phyloP scores from a whole-genome alignment of 2,888 invertebrate species.

The Mantis religiosa region DNA sequence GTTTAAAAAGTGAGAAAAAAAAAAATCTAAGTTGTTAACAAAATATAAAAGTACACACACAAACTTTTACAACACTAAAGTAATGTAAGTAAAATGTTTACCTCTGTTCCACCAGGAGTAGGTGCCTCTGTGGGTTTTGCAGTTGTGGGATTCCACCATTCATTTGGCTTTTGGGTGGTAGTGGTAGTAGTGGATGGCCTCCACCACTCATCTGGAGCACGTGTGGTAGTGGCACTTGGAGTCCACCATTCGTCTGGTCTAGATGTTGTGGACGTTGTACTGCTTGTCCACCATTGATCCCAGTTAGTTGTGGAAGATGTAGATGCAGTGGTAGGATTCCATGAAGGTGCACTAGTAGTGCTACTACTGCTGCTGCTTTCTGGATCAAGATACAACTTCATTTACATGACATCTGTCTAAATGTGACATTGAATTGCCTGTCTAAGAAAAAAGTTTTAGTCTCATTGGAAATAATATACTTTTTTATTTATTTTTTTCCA shows the following conservation, averaged over 20 bases:
- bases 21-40: no score
- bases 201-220: conserved; percentile 15
- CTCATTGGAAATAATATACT: no score
- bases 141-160: conserved; percentile 26
- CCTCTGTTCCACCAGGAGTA: neutral
- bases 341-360: conserved; percentile 15
- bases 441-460: no score
- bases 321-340: neutral
- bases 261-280: neutral
- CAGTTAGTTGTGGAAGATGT: neutral
- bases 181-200: conserved; percentile 31
- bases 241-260: neutral
- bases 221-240: neutral
- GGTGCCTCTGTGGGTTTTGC: neutral
- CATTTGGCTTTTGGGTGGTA: conserved; percentile 23
- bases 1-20: no score
- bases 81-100: no score
- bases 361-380: neutral
- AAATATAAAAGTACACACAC: no score
- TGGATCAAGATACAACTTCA: no score
- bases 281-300: conserved; percentile 1
- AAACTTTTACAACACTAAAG: no score
- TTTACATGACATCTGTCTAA: no score
- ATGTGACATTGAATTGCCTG: no score
- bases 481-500: no score